Base-by-base conservation (phyloP, 2,113 vertebrate species). In the Shinisaurus crocodilurus region DNA sequence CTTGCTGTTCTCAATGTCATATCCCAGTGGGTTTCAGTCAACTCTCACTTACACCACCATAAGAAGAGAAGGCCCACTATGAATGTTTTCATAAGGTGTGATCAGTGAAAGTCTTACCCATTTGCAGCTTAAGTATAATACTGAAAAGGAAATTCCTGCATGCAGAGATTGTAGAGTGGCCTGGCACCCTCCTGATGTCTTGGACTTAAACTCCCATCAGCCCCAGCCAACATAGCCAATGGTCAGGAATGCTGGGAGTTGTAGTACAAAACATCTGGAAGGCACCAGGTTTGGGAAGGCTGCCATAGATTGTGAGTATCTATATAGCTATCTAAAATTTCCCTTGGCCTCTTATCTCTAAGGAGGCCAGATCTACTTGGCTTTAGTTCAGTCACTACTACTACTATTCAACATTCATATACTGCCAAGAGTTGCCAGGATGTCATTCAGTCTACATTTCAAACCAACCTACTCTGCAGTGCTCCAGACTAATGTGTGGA, bases 61-160 rank as follows among this genome's bases (percentile, higher is more conserved):
- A 32, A 92, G 79, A 37, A 8, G 0, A 57, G 69, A 83, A 67
- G 1, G 72, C 25, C 43, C 40, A 57, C 75, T 20, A 57, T 43
- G 15, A 85, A 82, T 18, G 65, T 82, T 88, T 93, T 92, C 90
- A 84, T 27, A 0, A 83, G 74, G 50, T 1, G n/a, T 74, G 0
- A 1, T 60, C 82, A 93, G 43, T 50, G 13, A 77, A 82, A 8
- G 20, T 83, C 89, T 92, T 85, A 91, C 90, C 77, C 91, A 92
- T 85, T 94, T 81, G 91, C 91, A 91, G 70, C 65, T 94, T 87
- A 86, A 90, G 91, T 86, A 77, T 86, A 81, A 90, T 92, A 94
- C 72, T 83, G 95, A 92, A 32, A 45, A 50, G 5, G 37, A 37
- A 27, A 5, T 12, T 29, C 5, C 18, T 23, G 60, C 20, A 23